Evolutionary conservation across 2,797 vertebrate species (phyloP), one percentile per base, ranked within the genome.

Genomic region (Pterois miles): DNA sequence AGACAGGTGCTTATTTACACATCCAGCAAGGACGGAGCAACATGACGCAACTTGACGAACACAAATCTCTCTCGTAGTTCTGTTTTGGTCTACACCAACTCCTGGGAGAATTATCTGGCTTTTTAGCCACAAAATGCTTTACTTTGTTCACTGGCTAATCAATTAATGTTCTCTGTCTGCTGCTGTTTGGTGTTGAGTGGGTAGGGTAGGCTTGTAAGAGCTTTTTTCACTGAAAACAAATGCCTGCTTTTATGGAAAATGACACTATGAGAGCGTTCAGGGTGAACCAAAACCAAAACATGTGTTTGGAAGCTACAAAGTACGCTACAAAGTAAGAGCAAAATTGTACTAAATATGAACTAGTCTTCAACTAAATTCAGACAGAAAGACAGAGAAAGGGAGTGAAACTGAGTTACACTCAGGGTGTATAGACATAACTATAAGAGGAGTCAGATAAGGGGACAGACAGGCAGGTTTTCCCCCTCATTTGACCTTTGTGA

Each of bases 401-500:
- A 71, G 65, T 56, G 46, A 48, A 14, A 36, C 5, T 64, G 43
- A 57, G 29, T 70, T 33, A 48, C 33, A 66, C 29, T 56, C 23
- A 22, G 48, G 8, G 5, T 43, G 76, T 46, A 10, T n/a, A 34
- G 63, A 29, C 57, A 63, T 16, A 53, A 31, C 69, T 59, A 52
- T 18, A 34, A 6, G 46, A 54, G 27, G 6, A 84, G 31, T 84
- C 46, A 22, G 76, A 78, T 68, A 66, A 71, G 53, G 20, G 71
- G 50, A 59, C 46, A 38, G 33, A 40, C 73, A 78, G 59, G 40
- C 33, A 76, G 33, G 71, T 29, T 63, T 70, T 81, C 83, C 73
- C 79, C 87, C 86, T 86, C 31, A 57, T 72, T 63, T 88, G 82
- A 93, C 87, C 88, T 85, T 53, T 65, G 71, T 75, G 40, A 87